phyloP scores from a whole-genome alignment of 1,140 invertebrate species.

The Dinoponera quadriceps region DNA sequence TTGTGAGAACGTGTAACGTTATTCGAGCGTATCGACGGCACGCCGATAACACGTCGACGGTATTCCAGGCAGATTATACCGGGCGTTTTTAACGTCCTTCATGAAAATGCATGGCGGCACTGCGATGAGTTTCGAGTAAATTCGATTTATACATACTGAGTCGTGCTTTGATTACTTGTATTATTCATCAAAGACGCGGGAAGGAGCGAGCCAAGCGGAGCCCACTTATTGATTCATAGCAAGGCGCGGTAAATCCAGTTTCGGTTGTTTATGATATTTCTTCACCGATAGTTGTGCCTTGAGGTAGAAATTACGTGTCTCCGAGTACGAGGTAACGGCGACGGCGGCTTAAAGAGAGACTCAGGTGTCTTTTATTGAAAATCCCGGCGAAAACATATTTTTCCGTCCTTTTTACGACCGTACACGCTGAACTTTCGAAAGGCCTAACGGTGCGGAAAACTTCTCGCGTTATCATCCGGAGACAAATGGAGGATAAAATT shows the following conservation, averaged over 20 bases:
- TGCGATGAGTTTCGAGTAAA: conserved; percentile 1
- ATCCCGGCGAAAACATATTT: conserved; percentile 70
- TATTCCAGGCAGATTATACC: conserved; percentile 6
- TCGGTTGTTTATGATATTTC: conserved; percentile 34
- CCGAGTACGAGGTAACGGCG: background rate
- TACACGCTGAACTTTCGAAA: conserved; percentile 9
- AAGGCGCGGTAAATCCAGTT: conserved; percentile 15
- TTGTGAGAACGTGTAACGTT: background rate
- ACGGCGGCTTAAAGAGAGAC: background rate
- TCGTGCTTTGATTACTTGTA: conserved; percentile 7
- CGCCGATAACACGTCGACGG: background rate
- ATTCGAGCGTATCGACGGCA: background rate
- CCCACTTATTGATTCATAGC: background rate
- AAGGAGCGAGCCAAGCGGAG: background rate
- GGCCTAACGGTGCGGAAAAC: conserved; percentile 5
- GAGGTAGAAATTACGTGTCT: conserved; percentile 47
- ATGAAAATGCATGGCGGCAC: conserved; percentile 14
- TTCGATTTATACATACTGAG: background rate
- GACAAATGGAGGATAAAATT: conserved; percentile 47
- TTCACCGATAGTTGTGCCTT: conserved; percentile 12
- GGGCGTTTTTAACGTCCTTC: conserved; percentile 7
- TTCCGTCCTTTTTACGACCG: conserved; percentile 35
- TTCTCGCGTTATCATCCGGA: conserved; percentile 28
- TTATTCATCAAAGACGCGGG: conserved; percentile 24
- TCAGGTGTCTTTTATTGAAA: conserved; percentile 66